These are phyloP conservation scores for Cheilosia pagana DNA, from an alignment of 2,888 invertebrate species.

Conservation along the genomic window DNA sequence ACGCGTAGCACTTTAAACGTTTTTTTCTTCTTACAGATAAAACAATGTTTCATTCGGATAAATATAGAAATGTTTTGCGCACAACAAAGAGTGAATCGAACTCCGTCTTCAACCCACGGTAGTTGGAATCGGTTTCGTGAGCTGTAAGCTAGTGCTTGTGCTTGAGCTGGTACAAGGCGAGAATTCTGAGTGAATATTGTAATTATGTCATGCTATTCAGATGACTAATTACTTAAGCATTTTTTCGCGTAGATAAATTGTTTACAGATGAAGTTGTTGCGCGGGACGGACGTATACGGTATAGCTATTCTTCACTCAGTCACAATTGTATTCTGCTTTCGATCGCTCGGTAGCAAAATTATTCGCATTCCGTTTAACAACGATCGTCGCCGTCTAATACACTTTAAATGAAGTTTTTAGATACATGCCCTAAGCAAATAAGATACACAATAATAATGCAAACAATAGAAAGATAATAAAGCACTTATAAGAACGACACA, in stretches of 20 bases:
- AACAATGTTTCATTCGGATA: slow-evolving; percentile 43
- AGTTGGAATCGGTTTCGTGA: slow-evolving; percentile 49
- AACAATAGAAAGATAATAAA: slow-evolving; percentile 26
- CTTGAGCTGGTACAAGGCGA: slow-evolving; percentile 26
- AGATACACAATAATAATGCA: slow-evolving; percentile 47
- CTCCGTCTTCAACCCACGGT: slow-evolving; percentile 44
- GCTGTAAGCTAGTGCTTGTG: slow-evolving; percentile 43
- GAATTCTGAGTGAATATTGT: slow-evolving; percentile 56
- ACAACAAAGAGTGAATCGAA: slow-evolving; percentile 38
- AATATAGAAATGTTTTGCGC: slow-evolving; percentile 57
- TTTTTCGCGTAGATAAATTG: slow-evolving; percentile 39
- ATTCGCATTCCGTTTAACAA: slow-evolving; percentile 29
- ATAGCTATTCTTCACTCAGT: slow-evolving; percentile 11
- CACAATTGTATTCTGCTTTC: slow-evolving; percentile 14
- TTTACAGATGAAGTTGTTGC: slow-evolving; percentile 60
- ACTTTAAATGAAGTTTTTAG: slow-evolving; percentile 15
- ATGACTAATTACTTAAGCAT: slow-evolving; percentile 70
- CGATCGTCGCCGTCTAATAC: slow-evolving; percentile 9
- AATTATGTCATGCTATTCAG: slow-evolving; percentile 67
- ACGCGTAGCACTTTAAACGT: slow-evolving; percentile 19
- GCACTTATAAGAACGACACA: slow-evolving; percentile 12
- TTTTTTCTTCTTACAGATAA: slow-evolving; percentile 30
- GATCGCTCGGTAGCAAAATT: slow-evolving; percentile 16
- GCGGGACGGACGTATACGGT: slow-evolving; percentile 28
- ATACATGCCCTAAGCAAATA: slow-evolving; percentile 53